Percentiles rank a stretch among this genome's conserved stretches.
These are phyloP conservation scores for Acyrthosiphon pisum DNA, from an alignment of 1,140 invertebrate genomes.

Conservation along the genomic window DNA sequence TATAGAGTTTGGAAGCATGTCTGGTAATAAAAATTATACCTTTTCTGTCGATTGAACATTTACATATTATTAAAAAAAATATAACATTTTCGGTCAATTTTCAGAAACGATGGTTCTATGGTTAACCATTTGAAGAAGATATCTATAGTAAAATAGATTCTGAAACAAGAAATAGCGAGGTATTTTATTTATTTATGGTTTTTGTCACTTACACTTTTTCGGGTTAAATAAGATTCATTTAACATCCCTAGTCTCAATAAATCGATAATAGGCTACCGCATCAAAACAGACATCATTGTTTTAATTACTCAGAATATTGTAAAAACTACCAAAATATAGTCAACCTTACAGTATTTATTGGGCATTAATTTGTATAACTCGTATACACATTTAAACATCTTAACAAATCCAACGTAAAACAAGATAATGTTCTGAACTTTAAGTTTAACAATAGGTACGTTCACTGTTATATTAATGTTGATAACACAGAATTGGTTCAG, in stretches of 20 bases:
- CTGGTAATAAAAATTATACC: conserved; percentile 42
- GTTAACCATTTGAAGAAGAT: background rate
- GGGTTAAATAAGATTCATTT: background rate
- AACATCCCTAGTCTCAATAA: background rate
- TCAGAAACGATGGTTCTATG: background rate
- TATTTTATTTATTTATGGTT: background rate
- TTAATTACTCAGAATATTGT: background rate
- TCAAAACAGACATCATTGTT: background rate
- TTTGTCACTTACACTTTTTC: background rate
- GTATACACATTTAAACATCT: too few relatives aligned
- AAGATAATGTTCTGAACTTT: too few relatives aligned
- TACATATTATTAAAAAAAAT: conserved; percentile 17
- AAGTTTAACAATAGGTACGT: too few relatives aligned
- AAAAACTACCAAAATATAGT: too few relatives aligned
- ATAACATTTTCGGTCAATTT: background rate
- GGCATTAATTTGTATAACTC: too few relatives aligned
- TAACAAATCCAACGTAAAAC: too few relatives aligned
- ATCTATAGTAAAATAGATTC: background rate
- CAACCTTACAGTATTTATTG: too few relatives aligned
- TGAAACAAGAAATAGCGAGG: background rate
- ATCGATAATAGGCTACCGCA: background rate
- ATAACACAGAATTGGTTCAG: too few relatives aligned
- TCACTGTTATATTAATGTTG: too few relatives aligned
- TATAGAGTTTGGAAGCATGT: conserved; percentile 32
- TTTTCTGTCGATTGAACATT: conserved; percentile 32